Evolutionary conservation across 64 coral and sea anemone genomes (phyloP).

Genomic region (Cladopsammia gracilis): DNA sequence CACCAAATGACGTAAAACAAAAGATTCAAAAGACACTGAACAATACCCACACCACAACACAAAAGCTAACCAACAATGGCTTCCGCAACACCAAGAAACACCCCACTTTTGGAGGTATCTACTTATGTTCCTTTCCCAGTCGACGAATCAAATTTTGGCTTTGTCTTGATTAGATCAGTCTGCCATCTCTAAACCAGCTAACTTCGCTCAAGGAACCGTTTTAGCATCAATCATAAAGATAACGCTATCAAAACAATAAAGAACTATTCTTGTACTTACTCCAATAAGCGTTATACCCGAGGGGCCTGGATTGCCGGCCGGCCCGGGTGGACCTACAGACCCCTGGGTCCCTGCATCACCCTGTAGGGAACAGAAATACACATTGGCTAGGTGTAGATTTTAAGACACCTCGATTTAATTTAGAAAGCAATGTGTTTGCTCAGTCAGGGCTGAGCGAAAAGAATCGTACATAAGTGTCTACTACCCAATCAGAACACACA

Average conservation of each 20-base stretch:
- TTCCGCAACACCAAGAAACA: too few relatives aligned
- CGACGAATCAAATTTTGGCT: background rate
- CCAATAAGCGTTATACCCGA: constrained; percentile 84
- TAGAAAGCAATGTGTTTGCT: too few relatives aligned
- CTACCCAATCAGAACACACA: too few relatives aligned
- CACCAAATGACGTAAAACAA: too few relatives aligned
- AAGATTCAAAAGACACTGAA: too few relatives aligned
- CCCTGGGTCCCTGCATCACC: constrained; percentile 61
- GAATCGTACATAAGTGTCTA: too few relatives aligned
- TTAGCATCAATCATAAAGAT: background rate
- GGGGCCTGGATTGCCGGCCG: constrained; percentile 34
- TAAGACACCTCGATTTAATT: background rate
- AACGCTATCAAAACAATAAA: too few relatives aligned
- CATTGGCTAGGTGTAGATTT: background rate
- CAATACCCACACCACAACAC: too few relatives aligned
- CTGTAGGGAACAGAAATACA: constrained; percentile 15
- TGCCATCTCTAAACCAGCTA: background rate
- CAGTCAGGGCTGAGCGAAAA: too few relatives aligned
- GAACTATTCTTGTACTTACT: constrained; percentile 33
- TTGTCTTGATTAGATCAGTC: background rate
- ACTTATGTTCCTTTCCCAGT: background rate
- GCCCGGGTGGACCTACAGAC: constrained; percentile 22
- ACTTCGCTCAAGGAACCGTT: too few relatives aligned
- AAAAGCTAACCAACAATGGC: too few relatives aligned
- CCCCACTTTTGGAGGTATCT: too few relatives aligned